These are phyloP conservation scores for Diaprepes abbreviatus DNA, from an alignment of 2,888 invertebrate genomes.

Conservation along the genomic window DNA sequence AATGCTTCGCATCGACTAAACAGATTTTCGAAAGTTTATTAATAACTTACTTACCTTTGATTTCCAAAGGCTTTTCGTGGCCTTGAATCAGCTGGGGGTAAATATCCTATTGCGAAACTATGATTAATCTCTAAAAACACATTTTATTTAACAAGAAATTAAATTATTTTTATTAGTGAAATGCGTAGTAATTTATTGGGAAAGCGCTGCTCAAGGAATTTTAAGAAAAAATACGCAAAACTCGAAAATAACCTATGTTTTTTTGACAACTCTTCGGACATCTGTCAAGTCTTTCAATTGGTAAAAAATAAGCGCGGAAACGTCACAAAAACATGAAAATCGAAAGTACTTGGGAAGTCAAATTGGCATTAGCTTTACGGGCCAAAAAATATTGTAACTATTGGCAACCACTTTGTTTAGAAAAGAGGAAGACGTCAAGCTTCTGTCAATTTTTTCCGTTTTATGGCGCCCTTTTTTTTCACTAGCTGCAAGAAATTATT, in stretches of 20 bases:
- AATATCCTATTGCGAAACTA: background rate
- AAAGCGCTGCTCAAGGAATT: background rate
- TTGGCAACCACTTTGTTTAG: background rate
- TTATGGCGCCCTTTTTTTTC: constrained; percentile 16
- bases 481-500: background rate
- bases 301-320: no score
- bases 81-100: constrained; percentile 32
- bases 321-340: no score
- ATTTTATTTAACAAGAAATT: background rate
- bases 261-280: constrained; percentile 10
- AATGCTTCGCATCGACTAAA: constrained; percentile 26
- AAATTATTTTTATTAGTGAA: background rate
- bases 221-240: constrained; percentile 27
- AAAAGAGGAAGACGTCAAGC: background rate
- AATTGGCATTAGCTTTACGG: background rate
- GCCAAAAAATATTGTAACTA: no score
- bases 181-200: constrained; percentile 4
- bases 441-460: background rate
- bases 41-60: constrained; percentile 39
- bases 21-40: constrained; percentile 23
- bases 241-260: constrained; percentile 33
- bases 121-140: background rate
- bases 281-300: constrained; percentile 9
- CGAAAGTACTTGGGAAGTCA: no score
- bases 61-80: constrained; percentile 13